Base-by-base conservation (phyloP, 2,888 invertebrate species). In the Diloba caeruleocephala region DNA sequence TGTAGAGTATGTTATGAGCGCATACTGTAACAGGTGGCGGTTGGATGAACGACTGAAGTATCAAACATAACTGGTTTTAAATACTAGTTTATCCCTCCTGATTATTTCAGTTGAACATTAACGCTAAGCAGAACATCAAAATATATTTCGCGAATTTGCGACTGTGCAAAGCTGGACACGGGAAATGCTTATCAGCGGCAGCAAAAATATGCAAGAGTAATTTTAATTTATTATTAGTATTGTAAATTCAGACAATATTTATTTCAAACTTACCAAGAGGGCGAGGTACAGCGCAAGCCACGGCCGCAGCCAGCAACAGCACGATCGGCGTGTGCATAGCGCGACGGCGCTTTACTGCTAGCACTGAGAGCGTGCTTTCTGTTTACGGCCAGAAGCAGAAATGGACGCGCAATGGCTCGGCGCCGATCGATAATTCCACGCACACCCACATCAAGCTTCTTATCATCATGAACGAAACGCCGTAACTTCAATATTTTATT, bases 391-490 rank as follows among this genome's bases (percentile, higher is more conserved):
- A 67, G 69, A 56, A 65, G 60, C 23, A 29, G 58, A n/a, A n/a
- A n/a, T 67, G 71, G 74, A 56, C 76, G 82, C 86, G 88, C 89
- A 86, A 79, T 82, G 77, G 67, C 56, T 53, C 70, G 79, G 90
- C 90, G 85, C 78, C 88, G 89, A 92, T 92, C 91, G 90, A 92
- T 92, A 91, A n/a, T n/a, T n/a, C n/a, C n/a, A n/a, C n/a, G n/a
- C 71, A 79, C 90, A 85, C 91, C 91, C 89, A 92, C 90, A 89
- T 88, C 69, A 84, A 81, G 78, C 72, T 69, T 64, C 61, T 55
- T 59, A 48, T 49, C 54, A 41, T 44, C 43, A 46, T 46, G 38
- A 46, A 62, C 65, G 56, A 71, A 75, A 79, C 45, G 66, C 51
- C 75, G 38, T 71, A 74, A 71, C 74, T 65, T 57, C 51, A 53